Conservation (phyloP, 2,797 vertebrate genomes). For the Chromobotia macracanthus region DNA sequence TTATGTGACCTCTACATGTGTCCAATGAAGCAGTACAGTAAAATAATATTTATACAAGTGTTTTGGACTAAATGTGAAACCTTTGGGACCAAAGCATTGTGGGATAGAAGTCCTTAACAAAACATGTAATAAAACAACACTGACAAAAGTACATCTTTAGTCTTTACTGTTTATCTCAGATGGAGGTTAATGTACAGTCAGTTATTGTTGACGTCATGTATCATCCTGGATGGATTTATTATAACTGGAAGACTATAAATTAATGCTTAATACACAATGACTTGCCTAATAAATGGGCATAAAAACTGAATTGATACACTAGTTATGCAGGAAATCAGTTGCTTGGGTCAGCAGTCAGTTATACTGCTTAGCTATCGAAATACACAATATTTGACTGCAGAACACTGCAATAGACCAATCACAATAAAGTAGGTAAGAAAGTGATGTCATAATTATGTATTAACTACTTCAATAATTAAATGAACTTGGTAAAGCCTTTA, state of each 20-base stretch:
- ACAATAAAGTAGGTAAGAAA: no score
- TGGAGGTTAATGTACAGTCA: background rate
- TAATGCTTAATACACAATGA: no score
- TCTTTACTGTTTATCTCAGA: background rate
- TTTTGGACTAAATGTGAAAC: background rate
- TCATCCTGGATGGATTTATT: background rate
- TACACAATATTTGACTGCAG: background rate
- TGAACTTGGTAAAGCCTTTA: no score
- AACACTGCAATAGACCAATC: background rate
- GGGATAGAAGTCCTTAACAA: background rate
- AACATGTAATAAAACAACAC: conserved; percentile 28
- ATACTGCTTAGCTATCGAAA: no score
- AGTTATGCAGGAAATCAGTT: no score
- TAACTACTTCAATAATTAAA: no score
- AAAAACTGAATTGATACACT: no score
- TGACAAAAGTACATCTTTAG: conserved; percentile 1
- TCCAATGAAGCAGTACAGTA: conserved; percentile 28
- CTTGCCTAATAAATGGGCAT: no score
- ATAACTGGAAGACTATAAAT: no score
- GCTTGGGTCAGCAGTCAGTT: no score
- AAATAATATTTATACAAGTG: conserved; percentile 29
- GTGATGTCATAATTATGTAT: no score
- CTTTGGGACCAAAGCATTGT: conserved; percentile 51
- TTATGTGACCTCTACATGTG: conserved; percentile 13
- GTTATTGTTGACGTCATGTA: no score